A percentile compares a stretch with the other conserved stretches of the same genome.
Conservation (phyloP, 92 coral and sea anemone genomes). For the Parazoanthus atlanticus region DNA sequence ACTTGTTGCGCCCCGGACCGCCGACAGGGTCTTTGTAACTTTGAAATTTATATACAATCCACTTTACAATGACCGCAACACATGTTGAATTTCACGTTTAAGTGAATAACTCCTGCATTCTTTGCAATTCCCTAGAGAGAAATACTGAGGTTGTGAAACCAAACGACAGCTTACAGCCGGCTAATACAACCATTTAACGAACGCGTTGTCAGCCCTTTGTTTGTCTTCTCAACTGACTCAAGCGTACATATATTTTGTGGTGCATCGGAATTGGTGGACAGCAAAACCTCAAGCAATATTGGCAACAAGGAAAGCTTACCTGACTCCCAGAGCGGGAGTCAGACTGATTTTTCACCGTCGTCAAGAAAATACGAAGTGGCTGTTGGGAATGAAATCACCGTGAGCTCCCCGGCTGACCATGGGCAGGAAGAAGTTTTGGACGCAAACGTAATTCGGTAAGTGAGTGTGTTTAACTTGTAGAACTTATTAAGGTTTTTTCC, state of each 20-base stretch:
- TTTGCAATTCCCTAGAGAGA: slow-evolving; percentile 15
- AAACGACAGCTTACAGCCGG: background rate
- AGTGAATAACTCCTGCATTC: background rate
- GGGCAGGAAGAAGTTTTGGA: slow-evolving; percentile 4
- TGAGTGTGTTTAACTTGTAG: slow-evolving; percentile 3
- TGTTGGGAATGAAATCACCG: background rate
- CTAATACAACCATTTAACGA: too few relatives aligned
- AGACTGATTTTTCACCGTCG: slow-evolving; percentile 38
- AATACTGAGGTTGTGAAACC: background rate
- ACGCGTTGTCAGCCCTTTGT: background rate
- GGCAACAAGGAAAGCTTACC: slow-evolving; percentile 90
- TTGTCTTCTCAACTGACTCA: slow-evolving; percentile 2
- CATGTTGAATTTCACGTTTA: slow-evolving; percentile 3
- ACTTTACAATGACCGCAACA: slow-evolving; percentile 12
- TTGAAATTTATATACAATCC: background rate
- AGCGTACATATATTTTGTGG: background rate
- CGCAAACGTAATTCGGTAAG: slow-evolving; percentile 34
- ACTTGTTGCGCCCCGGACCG: slow-evolving; percentile 1
- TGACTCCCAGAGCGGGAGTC: slow-evolving; percentile 80
- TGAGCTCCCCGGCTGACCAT: background rate
- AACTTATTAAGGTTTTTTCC: background rate
- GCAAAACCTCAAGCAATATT: slow-evolving; percentile 66
- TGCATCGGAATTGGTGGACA: slow-evolving; percentile 26
- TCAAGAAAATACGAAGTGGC: slow-evolving; percentile 42
- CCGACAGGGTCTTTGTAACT: slow-evolving; percentile 1